Evolutionary conservation across 2,888 invertebrate species (phyloP), one percentile per base, ranked within the genome.

Genomic region (Thera obeliscata): DNA sequence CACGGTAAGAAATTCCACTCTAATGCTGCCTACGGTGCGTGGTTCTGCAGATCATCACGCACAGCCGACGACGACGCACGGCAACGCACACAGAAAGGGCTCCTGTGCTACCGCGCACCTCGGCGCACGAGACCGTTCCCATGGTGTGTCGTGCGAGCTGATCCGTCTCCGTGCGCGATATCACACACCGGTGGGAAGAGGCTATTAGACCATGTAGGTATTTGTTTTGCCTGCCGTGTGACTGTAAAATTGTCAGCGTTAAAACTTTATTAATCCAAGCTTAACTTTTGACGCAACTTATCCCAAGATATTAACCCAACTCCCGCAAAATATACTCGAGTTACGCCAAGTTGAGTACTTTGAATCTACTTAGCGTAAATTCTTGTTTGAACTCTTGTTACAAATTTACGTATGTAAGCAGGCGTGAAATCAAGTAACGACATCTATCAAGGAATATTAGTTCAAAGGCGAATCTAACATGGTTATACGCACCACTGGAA

Each of bases 301-400:
- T 35, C 36, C n/a, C 5, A 36, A 54, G 52, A 59, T 64, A 59
- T 59, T 50, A 52, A 64, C 50, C 22, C 11, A 64, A 55, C 54
- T 55, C 36, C 46, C 3, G 7, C 54, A 54, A 56, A 56, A 61
- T 64, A 56, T 56, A 57, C 57, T 50, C 22, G 46, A 64, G 54
- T 59, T 58, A 52, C 41, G 9, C 35, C 48, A 48, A 64, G 58
- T 64, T 59, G 12, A 36, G 36, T 57, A 64, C 54, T 64, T 61
- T 54, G 54, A 61, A 61, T 61, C 54, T 46, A 61, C 61, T 61
- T 61, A 54, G 35, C 7, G 11, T n/a, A 38, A n/a, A 48, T 35
- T 35, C 58, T 48, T n/a, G 35, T 54, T 48, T 36, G 50, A 49
- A n/a, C 6, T 43, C 35, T 12, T 46, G 61, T 54, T 54, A 43